These are phyloP conservation scores for Saccostrea glomerata DNA, from an alignment of 1,140 invertebrate species.

Conservation along the genomic window DNA sequence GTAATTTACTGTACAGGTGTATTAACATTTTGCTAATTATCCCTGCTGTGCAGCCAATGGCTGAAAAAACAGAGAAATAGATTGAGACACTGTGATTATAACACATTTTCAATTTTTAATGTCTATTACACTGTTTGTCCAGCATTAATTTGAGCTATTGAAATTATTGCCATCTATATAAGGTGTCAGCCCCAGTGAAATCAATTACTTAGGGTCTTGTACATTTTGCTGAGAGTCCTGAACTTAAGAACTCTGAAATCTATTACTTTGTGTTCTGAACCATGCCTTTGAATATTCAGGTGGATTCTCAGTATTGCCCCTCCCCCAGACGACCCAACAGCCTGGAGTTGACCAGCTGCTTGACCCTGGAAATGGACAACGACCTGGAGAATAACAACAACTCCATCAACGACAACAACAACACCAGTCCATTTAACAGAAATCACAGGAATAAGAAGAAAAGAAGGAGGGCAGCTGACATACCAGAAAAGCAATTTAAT, in stretches of 20 bases:
- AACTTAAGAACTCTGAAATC: background rate
- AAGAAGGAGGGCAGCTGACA: conserved; percentile 71
- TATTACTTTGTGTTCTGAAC: background rate
- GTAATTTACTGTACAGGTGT: background rate
- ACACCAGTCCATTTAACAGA: conserved; percentile 50
- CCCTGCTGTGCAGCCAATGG: background rate
- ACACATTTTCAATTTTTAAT: background rate
- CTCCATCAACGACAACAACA: conserved; percentile 51
- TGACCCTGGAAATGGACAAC: conserved; percentile 69
- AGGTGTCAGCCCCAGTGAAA: background rate
- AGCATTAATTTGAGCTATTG: conserved; percentile 5
- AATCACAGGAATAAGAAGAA: conserved; percentile 69
- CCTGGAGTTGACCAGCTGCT: conserved; percentile 71
- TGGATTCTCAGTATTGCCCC: conserved; percentile 65
- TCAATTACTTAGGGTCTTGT: background rate
- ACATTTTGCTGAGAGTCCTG: background rate
- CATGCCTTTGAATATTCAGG: conserved; percentile 55
- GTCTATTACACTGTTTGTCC: background rate
- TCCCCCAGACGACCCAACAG: conserved; percentile 69
- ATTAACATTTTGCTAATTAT: background rate
- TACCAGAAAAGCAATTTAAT: conserved; percentile 74
- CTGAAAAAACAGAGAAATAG: background rate
- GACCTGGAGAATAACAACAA: conserved; percentile 67
- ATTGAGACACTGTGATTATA: background rate
- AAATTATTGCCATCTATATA: conserved; percentile 13